These are phyloP conservation scores for Pomacea canaliculata DNA, from an alignment of 2,888 invertebrate species.

Conservation along the genomic window DNA sequence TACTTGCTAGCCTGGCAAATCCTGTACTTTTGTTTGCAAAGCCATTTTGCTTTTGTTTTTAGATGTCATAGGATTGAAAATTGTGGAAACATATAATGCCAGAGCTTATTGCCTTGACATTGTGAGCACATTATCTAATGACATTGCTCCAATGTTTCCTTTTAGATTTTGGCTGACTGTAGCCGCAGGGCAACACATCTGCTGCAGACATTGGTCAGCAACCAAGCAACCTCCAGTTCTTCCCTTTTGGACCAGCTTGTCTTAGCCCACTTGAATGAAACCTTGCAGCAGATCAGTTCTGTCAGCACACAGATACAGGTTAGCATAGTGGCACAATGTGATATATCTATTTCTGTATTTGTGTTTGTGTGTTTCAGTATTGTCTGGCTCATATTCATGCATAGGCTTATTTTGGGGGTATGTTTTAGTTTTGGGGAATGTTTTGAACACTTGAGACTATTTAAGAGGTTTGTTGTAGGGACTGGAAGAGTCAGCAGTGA, in stretches of 20 bases:
- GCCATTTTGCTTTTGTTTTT: too few relatives aligned
- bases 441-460: slow-evolving; percentile 3
- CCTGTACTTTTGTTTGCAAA: too few relatives aligned
- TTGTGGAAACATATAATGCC: too few relatives aligned
- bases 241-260: slow-evolving; percentile 33
- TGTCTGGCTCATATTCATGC: too few relatives aligned
- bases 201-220: slow-evolving; percentile 43
- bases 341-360: too few relatives aligned
- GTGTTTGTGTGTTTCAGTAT: too few relatives aligned
- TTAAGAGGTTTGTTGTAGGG: slow-evolving; percentile 35
- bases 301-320: slow-evolving; percentile 57
- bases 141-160: background rate
- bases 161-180: slow-evolving; percentile 59
- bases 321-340: background rate
- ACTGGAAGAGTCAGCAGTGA: slow-evolving; percentile 55
- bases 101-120: too few relatives aligned
- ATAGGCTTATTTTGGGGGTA: too few relatives aligned
- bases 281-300: slow-evolving; percentile 41
- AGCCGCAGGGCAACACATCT: slow-evolving; percentile 50
- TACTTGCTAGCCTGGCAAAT: too few relatives aligned
- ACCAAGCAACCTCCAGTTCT: slow-evolving; percentile 20
- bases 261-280: slow-evolving; percentile 28
- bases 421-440: too few relatives aligned
- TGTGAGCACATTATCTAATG: background rate
- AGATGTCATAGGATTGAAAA: too few relatives aligned